phyloP scores from a whole-genome alignment of 1,140 invertebrate genomes.

The Hyphantria cunea region DNA sequence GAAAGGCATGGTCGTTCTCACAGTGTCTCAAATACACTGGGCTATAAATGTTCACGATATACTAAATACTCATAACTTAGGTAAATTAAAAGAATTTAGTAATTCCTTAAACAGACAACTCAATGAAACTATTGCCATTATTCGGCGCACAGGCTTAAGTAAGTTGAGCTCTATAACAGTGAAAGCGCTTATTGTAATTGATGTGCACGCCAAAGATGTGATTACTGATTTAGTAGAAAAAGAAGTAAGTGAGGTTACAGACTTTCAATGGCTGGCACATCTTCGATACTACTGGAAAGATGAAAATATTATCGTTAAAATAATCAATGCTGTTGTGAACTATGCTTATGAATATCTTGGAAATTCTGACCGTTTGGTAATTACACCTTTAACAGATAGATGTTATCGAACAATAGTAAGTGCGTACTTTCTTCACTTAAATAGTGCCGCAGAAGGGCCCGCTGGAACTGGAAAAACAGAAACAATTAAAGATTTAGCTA shows the following conservation, averaged over 20 bases:
- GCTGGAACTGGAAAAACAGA: conserved; percentile 98
- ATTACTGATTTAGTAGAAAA: conserved; percentile 88
- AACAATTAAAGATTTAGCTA: conserved; percentile 95
- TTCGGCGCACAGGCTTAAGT: conserved; percentile 82
- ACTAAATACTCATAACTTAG: conserved; percentile 83
- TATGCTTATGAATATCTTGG: conserved; percentile 97
- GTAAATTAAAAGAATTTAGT: conserved; percentile 82
- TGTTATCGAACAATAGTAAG: conserved; percentile 95
- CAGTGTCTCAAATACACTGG: conserved; percentile 95
- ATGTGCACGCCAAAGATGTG: conserved; percentile 96
- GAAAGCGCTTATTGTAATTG: conserved; percentile 93
- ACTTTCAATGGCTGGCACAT: conserved; percentile 96
- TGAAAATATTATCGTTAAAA: conserved; percentile 88
- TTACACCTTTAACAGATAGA: conserved; percentile 93
- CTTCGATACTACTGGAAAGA: conserved; percentile 96
- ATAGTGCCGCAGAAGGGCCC: conserved; percentile 94
- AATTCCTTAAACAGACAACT: conserved; percentile 82
- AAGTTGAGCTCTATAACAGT: conserved; percentile 89
- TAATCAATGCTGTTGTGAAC: conserved; percentile 92
- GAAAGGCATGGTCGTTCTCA: conserved; percentile 95
- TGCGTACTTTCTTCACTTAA: conserved; percentile 93
- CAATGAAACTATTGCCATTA: conserved; percentile 85
- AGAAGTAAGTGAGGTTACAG: conserved; percentile 87
- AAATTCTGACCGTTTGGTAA: conserved; percentile 89
- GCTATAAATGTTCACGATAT: conserved; percentile 89